A percentile compares a stretch with the other conserved stretches of the same genome.
phyloP scores from a whole-genome alignment of 2,888 invertebrate species.

The Sphaeridia pumilis region DNA sequence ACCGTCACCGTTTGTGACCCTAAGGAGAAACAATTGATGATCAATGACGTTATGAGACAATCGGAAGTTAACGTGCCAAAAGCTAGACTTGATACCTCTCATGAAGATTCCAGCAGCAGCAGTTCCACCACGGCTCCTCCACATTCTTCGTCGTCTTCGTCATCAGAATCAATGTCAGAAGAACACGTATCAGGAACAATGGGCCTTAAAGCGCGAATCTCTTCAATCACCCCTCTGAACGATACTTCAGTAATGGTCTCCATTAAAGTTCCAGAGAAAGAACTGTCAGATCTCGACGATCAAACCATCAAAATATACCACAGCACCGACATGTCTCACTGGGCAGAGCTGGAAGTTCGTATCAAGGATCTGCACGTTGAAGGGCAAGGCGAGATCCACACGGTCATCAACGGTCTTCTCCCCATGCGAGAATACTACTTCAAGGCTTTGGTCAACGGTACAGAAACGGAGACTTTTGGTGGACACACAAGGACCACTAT shows the following conservation, averaged over 20 bases:
- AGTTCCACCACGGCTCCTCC: slow-evolving; percentile 3
- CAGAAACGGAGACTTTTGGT: slow-evolving; percentile 27
- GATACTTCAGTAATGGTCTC: slow-evolving; percentile 28
- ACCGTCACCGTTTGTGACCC: slow-evolving; percentile 64
- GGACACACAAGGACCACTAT: slow-evolving; percentile 15
- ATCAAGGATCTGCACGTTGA: slow-evolving; percentile 29
- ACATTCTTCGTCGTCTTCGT: too few species aligned
- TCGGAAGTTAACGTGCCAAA: too few species aligned
- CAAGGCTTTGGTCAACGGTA: slow-evolving; percentile 23
- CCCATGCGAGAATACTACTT: slow-evolving; percentile 32
- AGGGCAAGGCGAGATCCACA: slow-evolving; percentile 26
- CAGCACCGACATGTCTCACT: slow-evolving; percentile 23
- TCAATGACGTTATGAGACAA: slow-evolving; percentile 35
- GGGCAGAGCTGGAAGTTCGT: slow-evolving; percentile 22
- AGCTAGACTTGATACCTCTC: slow-evolving; percentile 5
- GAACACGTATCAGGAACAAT: background rate
- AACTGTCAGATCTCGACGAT: slow-evolving; percentile 19
- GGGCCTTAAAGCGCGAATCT: slow-evolving; percentile 14
- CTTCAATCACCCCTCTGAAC: slow-evolving; percentile 27
- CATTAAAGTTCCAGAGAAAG: slow-evolving; percentile 24
- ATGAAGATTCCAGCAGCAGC: slow-evolving; percentile 2
- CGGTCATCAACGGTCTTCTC: slow-evolving; percentile 22
- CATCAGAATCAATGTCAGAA: too few species aligned
- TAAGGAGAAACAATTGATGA: slow-evolving; percentile 25
- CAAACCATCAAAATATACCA: slow-evolving; percentile 26